These are phyloP conservation scores for Tetranychus truncatus DNA, from an alignment of 2,888 invertebrate genomes.

Conservation along the genomic window DNA sequence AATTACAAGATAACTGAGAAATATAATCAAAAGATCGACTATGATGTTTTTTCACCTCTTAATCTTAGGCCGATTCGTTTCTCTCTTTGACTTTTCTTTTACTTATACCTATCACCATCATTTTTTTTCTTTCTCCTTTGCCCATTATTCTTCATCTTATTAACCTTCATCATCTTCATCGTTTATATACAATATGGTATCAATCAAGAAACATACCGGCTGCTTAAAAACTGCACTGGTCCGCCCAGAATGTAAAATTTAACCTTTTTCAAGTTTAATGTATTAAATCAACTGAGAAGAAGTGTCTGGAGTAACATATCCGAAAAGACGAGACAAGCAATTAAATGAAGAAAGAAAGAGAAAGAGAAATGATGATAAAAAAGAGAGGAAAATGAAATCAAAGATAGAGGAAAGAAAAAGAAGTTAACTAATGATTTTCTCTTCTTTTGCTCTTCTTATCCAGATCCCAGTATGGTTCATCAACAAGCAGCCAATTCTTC, in stretches of 20 bases:
- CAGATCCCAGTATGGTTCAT: neutral
- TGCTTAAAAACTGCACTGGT: neutral
- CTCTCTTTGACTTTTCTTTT: neutral
- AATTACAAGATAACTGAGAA: too few species aligned
- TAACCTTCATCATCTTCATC: neutral
- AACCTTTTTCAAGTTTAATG: neutral
- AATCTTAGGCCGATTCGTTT: neutral
- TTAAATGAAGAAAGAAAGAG: neutral
- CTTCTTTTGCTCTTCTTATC: neutral
- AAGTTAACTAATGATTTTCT: neutral
- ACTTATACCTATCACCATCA: neutral
- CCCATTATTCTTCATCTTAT: neutral
- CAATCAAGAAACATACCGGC: neutral
- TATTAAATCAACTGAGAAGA: neutral
- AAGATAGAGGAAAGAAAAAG: neutral
- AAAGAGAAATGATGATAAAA: neutral
- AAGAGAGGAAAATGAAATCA: neutral
- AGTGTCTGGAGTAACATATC: neutral
- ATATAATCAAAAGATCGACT: too few species aligned
- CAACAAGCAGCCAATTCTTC: neutral
- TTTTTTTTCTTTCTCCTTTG: neutral
- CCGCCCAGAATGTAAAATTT: slow-evolving; percentile 1
- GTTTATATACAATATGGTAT: neutral
- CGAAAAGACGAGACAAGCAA: slow-evolving; percentile 1
- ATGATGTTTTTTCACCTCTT: neutral